Evolutionary conservation across 1,140 invertebrate genomes (phyloP).

Genomic region (Nephila pilipes): DNA sequence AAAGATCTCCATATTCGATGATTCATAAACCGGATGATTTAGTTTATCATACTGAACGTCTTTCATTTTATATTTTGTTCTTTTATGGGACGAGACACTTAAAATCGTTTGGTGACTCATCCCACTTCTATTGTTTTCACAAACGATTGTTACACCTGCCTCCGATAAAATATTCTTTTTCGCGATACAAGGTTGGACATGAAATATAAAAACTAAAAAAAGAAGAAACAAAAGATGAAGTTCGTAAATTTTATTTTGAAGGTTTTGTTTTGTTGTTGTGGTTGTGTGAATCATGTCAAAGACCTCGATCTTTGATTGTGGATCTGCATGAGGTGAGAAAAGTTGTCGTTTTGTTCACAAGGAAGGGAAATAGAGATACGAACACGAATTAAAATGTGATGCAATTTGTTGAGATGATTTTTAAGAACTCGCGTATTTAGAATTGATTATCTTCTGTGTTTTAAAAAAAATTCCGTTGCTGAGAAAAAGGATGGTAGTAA

Average conservation of each 20-base stretch:
- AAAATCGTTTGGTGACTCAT: neutral
- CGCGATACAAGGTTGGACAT: neutral
- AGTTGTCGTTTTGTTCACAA: neutral
- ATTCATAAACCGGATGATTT: slow-evolving; percentile 28
- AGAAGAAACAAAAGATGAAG: neutral
- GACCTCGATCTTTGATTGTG: neutral
- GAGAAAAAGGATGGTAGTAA: no score
- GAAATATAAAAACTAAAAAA: no score
- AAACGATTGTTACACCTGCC: slow-evolving; percentile 32
- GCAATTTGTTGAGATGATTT: no score
- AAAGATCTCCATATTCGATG: neutral
- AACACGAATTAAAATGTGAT: no score
- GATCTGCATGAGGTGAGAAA: neutral
- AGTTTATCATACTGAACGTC: neutral
- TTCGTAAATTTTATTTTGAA: neutral
- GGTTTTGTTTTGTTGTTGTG: neutral
- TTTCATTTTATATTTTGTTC: neutral
- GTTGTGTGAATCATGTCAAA: neutral
- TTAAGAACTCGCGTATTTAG: no score
- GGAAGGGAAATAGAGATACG: neutral
- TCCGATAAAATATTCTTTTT: neutral
- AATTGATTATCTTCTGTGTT: no score
- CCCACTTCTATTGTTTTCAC: neutral
- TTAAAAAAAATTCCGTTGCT: no score
- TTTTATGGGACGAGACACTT: neutral